These are phyloP conservation scores for Semnornis frantzii DNA, from an alignment of 2,113 vertebrate species.

Conservation along the genomic window DNA sequence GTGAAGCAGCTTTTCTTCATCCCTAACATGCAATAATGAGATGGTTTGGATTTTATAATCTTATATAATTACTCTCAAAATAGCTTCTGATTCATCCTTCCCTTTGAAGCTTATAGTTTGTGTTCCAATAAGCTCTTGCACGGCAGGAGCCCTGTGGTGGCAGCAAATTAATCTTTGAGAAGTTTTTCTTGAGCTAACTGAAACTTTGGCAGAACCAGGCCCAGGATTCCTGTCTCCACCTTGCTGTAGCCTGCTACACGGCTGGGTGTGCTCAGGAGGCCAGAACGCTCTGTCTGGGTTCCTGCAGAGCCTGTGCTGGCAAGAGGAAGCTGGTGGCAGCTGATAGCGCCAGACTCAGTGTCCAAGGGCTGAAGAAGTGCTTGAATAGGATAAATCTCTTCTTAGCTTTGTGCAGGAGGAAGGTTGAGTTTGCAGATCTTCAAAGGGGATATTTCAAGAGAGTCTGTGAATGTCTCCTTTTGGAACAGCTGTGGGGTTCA, in stretches of 20 bases:
- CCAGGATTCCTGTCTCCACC: not conserved
- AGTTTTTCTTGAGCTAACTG: constrained; percentile 10
- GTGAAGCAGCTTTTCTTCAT: not conserved
- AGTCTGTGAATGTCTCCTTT: not conserved
- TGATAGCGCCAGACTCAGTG: not conserved
- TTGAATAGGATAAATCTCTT: not conserved
- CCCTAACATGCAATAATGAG: constrained; percentile 28
- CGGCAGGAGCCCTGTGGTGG: constrained; percentile 48
- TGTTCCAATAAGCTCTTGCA: constrained; percentile 42
- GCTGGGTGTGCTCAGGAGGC: not conserved
- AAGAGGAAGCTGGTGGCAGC: constrained; percentile 2
- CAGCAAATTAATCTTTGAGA: constrained; percentile 62
- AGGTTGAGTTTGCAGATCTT: too few relatives aligned
- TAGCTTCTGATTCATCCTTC: constrained; percentile 64
- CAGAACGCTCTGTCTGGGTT: not conserved
- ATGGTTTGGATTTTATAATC: constrained; percentile 50
- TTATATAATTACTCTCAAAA: constrained; percentile 73
- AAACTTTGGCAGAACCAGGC: not conserved
- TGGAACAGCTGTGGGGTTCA: not conserved
- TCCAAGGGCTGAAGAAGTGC: not conserved
- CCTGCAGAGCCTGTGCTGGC: not conserved
- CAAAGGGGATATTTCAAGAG: not conserved
- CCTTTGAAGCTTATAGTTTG: constrained; percentile 70
- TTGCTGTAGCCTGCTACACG: not conserved
- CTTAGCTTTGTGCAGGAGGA: not conserved